Evolutionary conservation across 2,888 invertebrate species (phyloP).

Genomic region (Chrysolina oricalcia): DNA sequence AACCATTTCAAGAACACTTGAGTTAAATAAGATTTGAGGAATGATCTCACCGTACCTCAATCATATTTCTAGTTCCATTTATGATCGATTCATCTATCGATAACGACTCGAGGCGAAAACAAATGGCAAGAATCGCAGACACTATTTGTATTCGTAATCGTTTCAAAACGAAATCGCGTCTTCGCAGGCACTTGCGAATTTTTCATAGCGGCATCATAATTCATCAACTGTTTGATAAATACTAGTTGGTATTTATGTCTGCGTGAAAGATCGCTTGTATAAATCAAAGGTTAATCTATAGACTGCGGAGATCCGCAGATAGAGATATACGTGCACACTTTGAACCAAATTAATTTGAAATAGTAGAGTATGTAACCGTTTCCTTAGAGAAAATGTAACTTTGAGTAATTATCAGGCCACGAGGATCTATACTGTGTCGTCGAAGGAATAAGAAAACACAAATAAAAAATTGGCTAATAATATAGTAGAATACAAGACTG

Average conservation of each 20-base stretch:
- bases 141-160: constrained; percentile 23
- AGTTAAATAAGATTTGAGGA: no score
- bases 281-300: constrained; percentile 29
- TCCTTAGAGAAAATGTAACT: no score
- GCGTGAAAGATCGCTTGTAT: constrained; percentile 30
- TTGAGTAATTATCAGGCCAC: no score
- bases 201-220: constrained; percentile 3
- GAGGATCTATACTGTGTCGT: no score
- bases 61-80: not conserved
- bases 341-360: not conserved
- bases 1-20: no score
- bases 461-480: no score
- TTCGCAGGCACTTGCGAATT: not conserved
- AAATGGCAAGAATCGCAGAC: constrained; percentile 23
- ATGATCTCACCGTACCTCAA: no score
- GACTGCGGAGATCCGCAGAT: not conserved
- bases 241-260: constrained; percentile 41
- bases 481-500: no score
- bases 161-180: constrained; percentile 19
- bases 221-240: constrained; percentile 21
- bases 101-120: not conserved
- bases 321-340: constrained; percentile 6
- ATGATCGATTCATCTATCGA: not conserved
- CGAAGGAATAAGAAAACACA: no score
- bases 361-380: not conserved